Evolutionary conservation across 2,888 invertebrate genomes (phyloP), one percentile per base, ranked within the genome.

Genomic region (Brenthis hecate): DNA sequence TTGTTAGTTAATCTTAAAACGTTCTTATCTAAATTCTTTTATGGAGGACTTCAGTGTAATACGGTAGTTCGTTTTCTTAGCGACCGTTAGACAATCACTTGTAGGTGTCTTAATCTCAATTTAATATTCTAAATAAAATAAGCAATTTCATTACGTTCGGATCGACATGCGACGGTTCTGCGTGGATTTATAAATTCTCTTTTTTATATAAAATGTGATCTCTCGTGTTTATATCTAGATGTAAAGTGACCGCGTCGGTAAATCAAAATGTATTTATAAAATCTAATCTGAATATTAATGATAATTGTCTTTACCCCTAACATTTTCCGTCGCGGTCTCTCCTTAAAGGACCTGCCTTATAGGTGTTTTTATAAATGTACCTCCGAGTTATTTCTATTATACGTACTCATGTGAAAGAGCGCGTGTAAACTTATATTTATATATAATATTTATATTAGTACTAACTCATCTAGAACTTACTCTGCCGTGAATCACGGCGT

Each of bases 271-370:
- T 28, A 6, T 8, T 4, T 28, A 28, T 28, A 4, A 28, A 28
- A 3, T 0, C 28, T 28, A 4, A 28, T 28, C 28, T 28, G 28
- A 28, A 28, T 28, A 28, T 28, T 28, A 28, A 4, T 4, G 5
- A 28, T 5, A 4, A 28, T 28, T 5, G 28, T 28, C 36, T 19
- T 48, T 32, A 19, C 13, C 16, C 28, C 13, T 58, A 28, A n/a
- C 23, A 55, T 53, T 28, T 58, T 76, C 77, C 82, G 82, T 81
- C 82, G 87, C 85, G 83, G 84, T 81, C 82, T 74, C 74, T 87
- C 85, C 86, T 88, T 86, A 82, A 81, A 86, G 84, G 84, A 87
- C 89, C 90, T 92, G 91, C 91, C 91, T 92, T 92, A 91, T 91
- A 87, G 87, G 82, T 92, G 90, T 91, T 79, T 89, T 87, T 88